phyloP scores from a whole-genome alignment of 2,888 invertebrate genomes.

The Drosophila melanosoma region DNA sequence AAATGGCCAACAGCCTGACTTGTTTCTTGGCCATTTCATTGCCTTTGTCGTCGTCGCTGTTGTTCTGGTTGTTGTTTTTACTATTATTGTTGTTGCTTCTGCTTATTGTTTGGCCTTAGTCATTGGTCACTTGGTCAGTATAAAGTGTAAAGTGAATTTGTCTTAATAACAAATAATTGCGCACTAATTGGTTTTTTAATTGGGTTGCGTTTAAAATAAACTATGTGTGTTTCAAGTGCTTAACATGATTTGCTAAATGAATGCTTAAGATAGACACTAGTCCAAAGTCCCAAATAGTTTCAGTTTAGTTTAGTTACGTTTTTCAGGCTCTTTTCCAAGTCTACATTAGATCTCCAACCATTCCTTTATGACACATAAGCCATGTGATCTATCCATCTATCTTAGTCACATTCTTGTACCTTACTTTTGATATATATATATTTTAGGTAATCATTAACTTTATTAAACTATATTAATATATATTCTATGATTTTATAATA shows the following conservation, averaged over 20 bases:
- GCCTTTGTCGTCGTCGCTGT: constrained; percentile 24
- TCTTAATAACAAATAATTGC: constrained; percentile 72
- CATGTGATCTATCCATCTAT: neutral
- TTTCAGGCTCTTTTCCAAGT: neutral
- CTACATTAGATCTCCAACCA: too few relatives aligned
- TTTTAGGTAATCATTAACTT: neutral
- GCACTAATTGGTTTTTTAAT: constrained; percentile 62
- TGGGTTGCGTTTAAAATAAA: constrained; percentile 18
- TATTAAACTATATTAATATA: neutral
- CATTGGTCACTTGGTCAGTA: constrained; percentile 36
- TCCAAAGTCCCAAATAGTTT: neutral
- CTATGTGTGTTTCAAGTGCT: neutral
- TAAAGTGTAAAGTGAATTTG: constrained; percentile 37
- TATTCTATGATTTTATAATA: neutral
- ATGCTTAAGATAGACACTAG: neutral
- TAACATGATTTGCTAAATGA: constrained; percentile 1
- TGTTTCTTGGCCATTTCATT: constrained; percentile 32
- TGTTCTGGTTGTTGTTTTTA: constrained; percentile 12
- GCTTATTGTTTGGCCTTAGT: constrained; percentile 41
- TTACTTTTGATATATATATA: neutral
- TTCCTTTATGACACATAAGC: neutral
- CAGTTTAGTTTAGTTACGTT: neutral
- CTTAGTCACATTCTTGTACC: neutral
- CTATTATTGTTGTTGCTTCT: constrained; percentile 14
- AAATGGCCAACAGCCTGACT: constrained; percentile 35